A percentile compares a stretch with the other conserved stretches of the same genome.
These are phyloP conservation scores for Pocillopora damicornis DNA, from an alignment of 64 coral and sea anemone genomes.

Conservation along the genomic window DNA sequence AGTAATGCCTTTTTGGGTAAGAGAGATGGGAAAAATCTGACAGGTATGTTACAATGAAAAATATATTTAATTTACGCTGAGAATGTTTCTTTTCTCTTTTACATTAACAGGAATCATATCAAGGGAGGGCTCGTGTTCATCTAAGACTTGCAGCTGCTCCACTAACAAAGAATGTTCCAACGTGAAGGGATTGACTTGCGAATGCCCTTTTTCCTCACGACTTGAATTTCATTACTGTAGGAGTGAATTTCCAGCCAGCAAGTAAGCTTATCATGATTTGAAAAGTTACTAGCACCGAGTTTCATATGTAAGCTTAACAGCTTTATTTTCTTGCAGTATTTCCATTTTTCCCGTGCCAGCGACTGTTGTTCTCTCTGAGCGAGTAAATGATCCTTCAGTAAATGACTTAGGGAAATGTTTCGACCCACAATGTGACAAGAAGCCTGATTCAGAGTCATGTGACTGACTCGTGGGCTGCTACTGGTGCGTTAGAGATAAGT, in stretches of 20 bases:
- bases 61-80: too few species aligned
- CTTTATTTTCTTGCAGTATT: too few species aligned
- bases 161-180: too few species aligned
- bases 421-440: background rate
- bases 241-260: background rate
- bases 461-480: slow-evolving; percentile 18
- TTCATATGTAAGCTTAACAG: too few species aligned
- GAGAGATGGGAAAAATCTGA: background rate
- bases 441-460: background rate
- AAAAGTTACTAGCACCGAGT: too few species aligned
- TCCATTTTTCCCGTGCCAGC: background rate
- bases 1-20: too few species aligned
- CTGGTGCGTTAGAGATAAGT: slow-evolving; percentile 9
- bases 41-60: too few species aligned
- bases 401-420: background rate
- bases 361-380: background rate
- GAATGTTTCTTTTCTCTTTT: background rate
- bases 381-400: background rate
- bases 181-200: background rate
- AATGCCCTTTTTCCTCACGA: background rate
- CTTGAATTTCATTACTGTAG: slow-evolving; percentile 17
- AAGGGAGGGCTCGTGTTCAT: background rate
- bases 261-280: background rate
- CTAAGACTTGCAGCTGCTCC: background rate
- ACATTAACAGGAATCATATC: background rate